Evolutionary conservation across 92 coral and sea anemone genomes (phyloP).

Genomic region (Epizoanthus ramosus): DNA sequence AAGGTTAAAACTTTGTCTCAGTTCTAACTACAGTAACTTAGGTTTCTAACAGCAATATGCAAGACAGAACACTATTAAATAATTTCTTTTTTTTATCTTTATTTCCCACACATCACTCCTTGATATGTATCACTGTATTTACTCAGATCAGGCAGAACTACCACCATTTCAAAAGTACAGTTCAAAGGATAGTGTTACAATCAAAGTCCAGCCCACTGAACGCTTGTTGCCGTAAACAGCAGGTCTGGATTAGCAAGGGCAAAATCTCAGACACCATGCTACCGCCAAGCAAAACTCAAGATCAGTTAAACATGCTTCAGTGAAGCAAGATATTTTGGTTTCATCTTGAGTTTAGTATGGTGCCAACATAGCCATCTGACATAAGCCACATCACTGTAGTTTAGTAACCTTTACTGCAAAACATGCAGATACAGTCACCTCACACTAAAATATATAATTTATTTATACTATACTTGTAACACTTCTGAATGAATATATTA

Average conservation of each 20-base stretch:
- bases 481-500: neutral
- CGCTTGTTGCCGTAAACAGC: no score
- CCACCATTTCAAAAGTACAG: neutral
- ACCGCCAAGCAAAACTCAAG: neutral
- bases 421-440: neutral
- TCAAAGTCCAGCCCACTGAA: slow-evolving; percentile 12
- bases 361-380: neutral
- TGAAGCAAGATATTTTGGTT: neutral
- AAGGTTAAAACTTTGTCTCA: no score
- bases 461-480: neutral
- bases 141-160: neutral
- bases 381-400: neutral
- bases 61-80: neutral
- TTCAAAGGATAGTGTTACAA: neutral
- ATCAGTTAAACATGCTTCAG: no score
- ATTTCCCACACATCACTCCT: slow-evolving; percentile 15
- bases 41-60: no score
- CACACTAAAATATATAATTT: neutral
- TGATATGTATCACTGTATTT: neutral
- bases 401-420: neutral
- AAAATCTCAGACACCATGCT: neutral
- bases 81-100: neutral
- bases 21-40: no score
- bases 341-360: neutral
- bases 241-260: slow-evolving; percentile 17